These are phyloP conservation scores for Poecilobothrus nobilitatus DNA, from an alignment of 2,888 invertebrate genomes.

Conservation along the genomic window DNA sequence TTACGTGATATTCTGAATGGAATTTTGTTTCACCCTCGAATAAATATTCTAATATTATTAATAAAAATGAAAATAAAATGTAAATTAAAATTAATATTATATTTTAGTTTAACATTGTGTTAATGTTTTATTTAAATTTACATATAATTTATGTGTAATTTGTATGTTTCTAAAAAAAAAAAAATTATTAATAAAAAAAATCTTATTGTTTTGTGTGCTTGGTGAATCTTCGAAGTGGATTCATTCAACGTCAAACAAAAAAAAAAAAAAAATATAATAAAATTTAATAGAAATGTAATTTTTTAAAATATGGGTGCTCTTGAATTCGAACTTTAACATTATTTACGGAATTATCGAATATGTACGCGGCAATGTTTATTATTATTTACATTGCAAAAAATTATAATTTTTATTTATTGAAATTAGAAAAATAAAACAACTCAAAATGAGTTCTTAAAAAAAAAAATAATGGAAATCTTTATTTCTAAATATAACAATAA, in stretches of 20 bases:
- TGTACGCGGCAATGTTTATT: background rate
- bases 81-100: background rate
- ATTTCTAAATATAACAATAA: background rate
- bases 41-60: background rate
- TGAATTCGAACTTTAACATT: background rate
- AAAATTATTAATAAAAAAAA: background rate
- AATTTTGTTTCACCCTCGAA: background rate
- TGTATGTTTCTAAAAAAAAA: background rate
- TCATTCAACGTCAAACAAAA: background rate
- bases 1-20: background rate
- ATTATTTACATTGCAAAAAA: slow-evolving; percentile 6
- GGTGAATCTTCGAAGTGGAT: background rate
- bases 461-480: no score
- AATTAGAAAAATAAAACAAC: no score
- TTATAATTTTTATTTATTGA: background rate
- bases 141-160: background rate
- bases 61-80: slow-evolving; percentile 4
- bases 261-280: background rate
- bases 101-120: background rate
- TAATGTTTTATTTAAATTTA: background rate
- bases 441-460: no score
- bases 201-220: background rate
- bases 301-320: background rate
- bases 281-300: background rate
- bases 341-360: background rate